These are phyloP conservation scores for Caenorhabditis plicata DNA, from an alignment of 2,888 invertebrate genomes.

Conservation along the genomic window DNA sequence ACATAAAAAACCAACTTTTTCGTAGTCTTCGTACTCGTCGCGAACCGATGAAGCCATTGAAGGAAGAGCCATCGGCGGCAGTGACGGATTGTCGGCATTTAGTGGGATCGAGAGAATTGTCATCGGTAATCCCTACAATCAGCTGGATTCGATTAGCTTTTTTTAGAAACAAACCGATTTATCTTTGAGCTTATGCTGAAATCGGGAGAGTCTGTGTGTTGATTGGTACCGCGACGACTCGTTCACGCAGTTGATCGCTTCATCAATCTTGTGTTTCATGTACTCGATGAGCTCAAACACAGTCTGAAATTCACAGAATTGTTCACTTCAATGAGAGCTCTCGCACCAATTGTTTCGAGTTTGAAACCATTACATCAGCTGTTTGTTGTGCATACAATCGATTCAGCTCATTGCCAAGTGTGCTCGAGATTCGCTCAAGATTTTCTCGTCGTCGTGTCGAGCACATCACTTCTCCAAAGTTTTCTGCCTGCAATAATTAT, in stretches of 20 bases:
- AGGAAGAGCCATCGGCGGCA: slow-evolving; percentile 27
- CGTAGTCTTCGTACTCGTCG: slow-evolving; percentile 42
- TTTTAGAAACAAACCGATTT: slow-evolving; percentile 28
- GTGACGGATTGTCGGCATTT: slow-evolving; percentile 35
- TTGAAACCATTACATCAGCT: slow-evolving; percentile 39
- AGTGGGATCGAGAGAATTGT: slow-evolving; percentile 45
- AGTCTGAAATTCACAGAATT: slow-evolving; percentile 27
- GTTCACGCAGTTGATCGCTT: slow-evolving; percentile 35
- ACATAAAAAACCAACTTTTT: slow-evolving; percentile 14
- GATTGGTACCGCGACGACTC: slow-evolving; percentile 38
- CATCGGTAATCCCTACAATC: slow-evolving; percentile 43
- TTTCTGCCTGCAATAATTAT: slow-evolving; percentile 43
- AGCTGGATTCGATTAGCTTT: neutral
- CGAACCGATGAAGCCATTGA: slow-evolving; percentile 14
- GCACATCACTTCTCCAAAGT: slow-evolving; percentile 47
- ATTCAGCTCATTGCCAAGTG: slow-evolving; percentile 39
- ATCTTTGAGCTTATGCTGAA: slow-evolving; percentile 46
- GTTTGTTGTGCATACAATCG: slow-evolving; percentile 39
- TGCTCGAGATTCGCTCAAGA: slow-evolving; percentile 29
- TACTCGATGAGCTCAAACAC: slow-evolving; percentile 50
- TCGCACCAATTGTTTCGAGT: slow-evolving; percentile 39
- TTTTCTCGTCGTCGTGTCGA: slow-evolving; percentile 35
- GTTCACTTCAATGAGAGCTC: neutral
- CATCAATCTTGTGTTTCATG: slow-evolving; percentile 47
- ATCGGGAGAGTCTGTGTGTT: slow-evolving; percentile 39